Percentiles rank a stretch among this genome's conserved stretches.
phyloP scores from a whole-genome alignment of 53 echinoderm and acorn worm genomes.

The Astropecten irregularis region DNA sequence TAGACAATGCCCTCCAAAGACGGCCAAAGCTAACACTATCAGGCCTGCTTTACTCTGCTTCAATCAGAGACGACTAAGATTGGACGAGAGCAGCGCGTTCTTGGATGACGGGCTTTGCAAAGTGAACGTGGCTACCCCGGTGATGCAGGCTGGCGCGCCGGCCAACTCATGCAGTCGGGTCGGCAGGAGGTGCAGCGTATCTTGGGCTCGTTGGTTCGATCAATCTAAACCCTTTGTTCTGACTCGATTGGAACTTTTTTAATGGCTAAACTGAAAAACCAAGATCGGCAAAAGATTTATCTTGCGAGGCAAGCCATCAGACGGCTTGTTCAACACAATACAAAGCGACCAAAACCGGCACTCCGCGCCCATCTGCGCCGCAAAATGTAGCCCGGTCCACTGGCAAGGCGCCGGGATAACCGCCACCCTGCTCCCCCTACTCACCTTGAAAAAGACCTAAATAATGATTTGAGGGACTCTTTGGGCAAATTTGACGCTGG shows the following conservation, averaged over 20 bases:
- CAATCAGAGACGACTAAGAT: constrained; percentile 53
- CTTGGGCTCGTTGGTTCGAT: constrained; percentile 32
- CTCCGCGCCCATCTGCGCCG: constrained; percentile 47
- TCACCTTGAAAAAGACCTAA: constrained; percentile 57
- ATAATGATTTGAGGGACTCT: constrained; percentile 25
- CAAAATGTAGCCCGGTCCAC: constrained; percentile 24
- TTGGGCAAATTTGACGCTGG: constrained; percentile 45
- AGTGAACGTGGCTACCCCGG: constrained; percentile 30
- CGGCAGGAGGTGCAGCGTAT: constrained; percentile 43
- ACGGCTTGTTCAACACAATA: constrained; percentile 38
- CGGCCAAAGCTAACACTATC: constrained; percentile 55
- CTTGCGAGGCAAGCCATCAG: constrained; percentile 35
- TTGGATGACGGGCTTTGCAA: constrained; percentile 48
- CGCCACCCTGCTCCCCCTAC: constrained; percentile 23
- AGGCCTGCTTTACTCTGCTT: constrained; percentile 44
- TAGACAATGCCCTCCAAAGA: constrained; percentile 58
- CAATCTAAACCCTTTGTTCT: constrained; percentile 68
- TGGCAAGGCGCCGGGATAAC: constrained; percentile 23
- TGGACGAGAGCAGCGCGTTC: constrained; percentile 54
- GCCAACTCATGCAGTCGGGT: constrained; percentile 30
- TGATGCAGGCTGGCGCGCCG: constrained; percentile 37
- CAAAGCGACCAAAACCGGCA: constrained; percentile 34
- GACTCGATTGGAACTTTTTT: constrained; percentile 61
- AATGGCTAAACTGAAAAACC: constrained; percentile 65
- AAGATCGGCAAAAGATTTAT: constrained; percentile 66